Evolutionary conservation across 2,113 vertebrate genomes (phyloP).

Genomic region (Rhegmatorhina hoffmannsi): DNA sequence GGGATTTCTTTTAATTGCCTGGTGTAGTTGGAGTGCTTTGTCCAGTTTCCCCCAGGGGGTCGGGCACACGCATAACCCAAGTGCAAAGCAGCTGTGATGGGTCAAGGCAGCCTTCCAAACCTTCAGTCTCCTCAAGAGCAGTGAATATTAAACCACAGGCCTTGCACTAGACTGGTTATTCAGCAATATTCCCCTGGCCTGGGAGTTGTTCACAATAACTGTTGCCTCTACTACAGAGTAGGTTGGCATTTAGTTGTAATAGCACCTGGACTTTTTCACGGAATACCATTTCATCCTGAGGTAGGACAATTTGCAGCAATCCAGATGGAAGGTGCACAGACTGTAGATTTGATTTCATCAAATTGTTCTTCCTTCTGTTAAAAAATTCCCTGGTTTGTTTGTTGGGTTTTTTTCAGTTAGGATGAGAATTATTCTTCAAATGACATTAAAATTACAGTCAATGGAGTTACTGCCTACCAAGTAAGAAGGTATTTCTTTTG

Average conservation of each 20-base stretch:
- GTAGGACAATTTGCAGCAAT: not conserved
- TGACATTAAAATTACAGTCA: not conserved
- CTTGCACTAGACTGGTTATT: not conserved
- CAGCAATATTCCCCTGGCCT: not conserved
- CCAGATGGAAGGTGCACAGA: not conserved
- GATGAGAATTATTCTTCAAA: not conserved
- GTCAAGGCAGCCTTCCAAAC: not conserved
- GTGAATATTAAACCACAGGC: not conserved
- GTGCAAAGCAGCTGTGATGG: not conserved
- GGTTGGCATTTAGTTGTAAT: not conserved
- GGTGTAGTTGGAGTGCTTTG: not conserved
- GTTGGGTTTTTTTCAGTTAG: not conserved
- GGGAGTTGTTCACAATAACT: not conserved
- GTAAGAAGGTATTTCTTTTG: not conserved
- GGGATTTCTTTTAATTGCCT: not conserved
- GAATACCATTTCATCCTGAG: not conserved
- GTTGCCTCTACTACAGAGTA: not conserved
- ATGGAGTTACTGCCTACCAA: not conserved
- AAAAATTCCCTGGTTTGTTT: accelerated
- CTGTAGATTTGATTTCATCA: not conserved
- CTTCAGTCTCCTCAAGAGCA: not conserved
- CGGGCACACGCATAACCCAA: accelerated
- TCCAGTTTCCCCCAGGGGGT: not conserved
- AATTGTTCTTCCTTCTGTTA: not conserved
- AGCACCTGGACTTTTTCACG: not conserved